Base-by-base conservation (phyloP, 2,113 vertebrate species). In the Brachyhypopomus occidentalis region DNA sequence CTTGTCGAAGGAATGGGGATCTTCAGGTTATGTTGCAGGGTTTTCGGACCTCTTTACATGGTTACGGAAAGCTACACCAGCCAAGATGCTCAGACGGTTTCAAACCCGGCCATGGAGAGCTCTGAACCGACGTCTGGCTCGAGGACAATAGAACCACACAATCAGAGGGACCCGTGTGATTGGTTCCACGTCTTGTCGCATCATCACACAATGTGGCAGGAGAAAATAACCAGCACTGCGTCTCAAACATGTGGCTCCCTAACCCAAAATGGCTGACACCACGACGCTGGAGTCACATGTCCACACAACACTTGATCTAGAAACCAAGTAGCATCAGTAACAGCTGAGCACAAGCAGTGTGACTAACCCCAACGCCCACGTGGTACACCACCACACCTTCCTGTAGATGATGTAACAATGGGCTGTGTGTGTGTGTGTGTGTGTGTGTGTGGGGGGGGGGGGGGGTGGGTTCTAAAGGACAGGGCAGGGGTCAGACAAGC, bases 331-430 rank as follows among this genome's bases (percentile, higher is more conserved):
- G 11, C 62, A 73, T 79, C 56, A 72, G 82, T 45, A 60, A 58
- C 45, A 83, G 80, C 80, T 79, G 77, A 69, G 45, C 71, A 34
- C 41, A 4, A 27, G 25, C 52, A 58, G 25, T 5, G 4, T 20
- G 48, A 30, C 7, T 23, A 3, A 76, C 23, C 25, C 12, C 4
- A 11, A 45, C 2, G 1, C 45, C 1, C 41, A 45, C 1, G 45
- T 52, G 2, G 45, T 1, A 8, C 12, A 52, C 58, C 20, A 38
- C 55, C 22, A n/a, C 14, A 30, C 30, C 30, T 30, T 30, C 3
- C 30, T 30, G 30, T 30, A 1, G 30, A 30, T 3, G 3, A 30
- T 3, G 30, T 30, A 30, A 3, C 30, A 30, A 30, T 30, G 30
- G 3, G 30, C 30, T 59, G 8, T 20, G 2, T 14, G 3, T 20